These are phyloP conservation scores for Hyla sarda DNA, from an alignment of 2,113 vertebrate genomes.

Conservation along the genomic window DNA sequence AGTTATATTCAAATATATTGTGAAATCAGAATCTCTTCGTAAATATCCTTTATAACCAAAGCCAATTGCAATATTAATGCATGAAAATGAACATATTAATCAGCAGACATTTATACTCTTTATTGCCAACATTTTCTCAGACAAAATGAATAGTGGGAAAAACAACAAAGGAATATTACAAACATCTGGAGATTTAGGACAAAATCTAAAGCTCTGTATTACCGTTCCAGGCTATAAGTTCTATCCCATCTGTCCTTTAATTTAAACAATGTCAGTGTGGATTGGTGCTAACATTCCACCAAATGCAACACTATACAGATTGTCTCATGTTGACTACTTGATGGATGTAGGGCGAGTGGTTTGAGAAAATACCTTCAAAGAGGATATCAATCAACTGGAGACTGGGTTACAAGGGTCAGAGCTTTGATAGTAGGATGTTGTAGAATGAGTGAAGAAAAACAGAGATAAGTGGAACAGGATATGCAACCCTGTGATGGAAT, in stretches of 20 bases:
- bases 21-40: slow-evolving; percentile 11
- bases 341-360: slow-evolving; percentile 18
- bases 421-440: slow-evolving; percentile 42
- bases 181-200: not conserved
- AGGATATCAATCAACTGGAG: slow-evolving; percentile 33
- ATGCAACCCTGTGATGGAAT: slow-evolving; percentile 18
- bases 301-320: slow-evolving; percentile 9
- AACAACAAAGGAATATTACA: not conserved
- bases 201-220: slow-evolving; percentile 8
- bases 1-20: slow-evolving; percentile 29
- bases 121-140: slow-evolving; percentile 8
- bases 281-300: slow-evolving; percentile 34
- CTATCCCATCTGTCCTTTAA: not conserved
- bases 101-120: not conserved
- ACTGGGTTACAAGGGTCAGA: slow-evolving; percentile 34
- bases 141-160: not conserved
- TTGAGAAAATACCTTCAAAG: slow-evolving; percentile 10
- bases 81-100: slow-evolving; percentile 15
- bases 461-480: slow-evolving; percentile 43
- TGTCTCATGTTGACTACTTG: slow-evolving; percentile 16
- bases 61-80: not conserved
- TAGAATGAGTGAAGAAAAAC: slow-evolving; percentile 35
- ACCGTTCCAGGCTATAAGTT: not conserved
- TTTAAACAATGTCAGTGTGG: slow-evolving; percentile 32
- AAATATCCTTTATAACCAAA: not conserved